phyloP scores from a whole-genome alignment of 2,888 invertebrate genomes.

The Drosophila kokeensis region DNA sequence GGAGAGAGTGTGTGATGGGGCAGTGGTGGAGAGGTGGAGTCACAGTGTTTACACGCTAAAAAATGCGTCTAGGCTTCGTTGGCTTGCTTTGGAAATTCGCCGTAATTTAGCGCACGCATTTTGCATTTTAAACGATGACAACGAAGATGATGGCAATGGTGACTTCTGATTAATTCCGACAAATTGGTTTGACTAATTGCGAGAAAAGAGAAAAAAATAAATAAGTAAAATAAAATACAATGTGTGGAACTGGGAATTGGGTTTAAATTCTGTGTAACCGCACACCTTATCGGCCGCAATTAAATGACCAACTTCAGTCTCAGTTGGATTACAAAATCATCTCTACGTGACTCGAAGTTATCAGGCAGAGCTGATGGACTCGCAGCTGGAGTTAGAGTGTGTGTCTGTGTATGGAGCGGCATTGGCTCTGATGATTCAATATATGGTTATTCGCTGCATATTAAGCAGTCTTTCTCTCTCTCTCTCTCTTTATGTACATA shows the following conservation, averaged over 20 bases:
- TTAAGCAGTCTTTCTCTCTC: conserved; percentile 52
- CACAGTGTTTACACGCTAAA: conserved; percentile 64
- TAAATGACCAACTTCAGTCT: conserved; percentile 63
- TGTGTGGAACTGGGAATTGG: conserved; percentile 49
- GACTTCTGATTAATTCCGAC: conserved; percentile 82
- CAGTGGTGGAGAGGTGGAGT: background rate
- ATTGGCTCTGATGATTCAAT: conserved; percentile 73
- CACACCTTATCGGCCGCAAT: conserved; percentile 76
- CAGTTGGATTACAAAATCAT: conserved; percentile 66
- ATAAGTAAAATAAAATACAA: background rate
- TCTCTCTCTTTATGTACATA: background rate
- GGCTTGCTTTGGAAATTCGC: conserved; percentile 73
- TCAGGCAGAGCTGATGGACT: conserved; percentile 49
- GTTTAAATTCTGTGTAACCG: conserved; percentile 69
- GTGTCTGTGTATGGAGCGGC: conserved; percentile 27
- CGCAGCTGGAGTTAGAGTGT: conserved; percentile 17
- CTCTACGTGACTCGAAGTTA: conserved; percentile 71
- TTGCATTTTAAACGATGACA: conserved; percentile 78
- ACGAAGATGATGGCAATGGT: conserved; percentile 27
- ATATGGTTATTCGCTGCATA: conserved; percentile 66
- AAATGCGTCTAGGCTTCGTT: conserved; percentile 73
- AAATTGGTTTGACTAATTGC: conserved; percentile 83
- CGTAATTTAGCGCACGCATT: conserved; percentile 84
- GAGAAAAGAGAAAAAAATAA: conserved; percentile 15
- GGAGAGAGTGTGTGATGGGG: background rate